Evolutionary conservation across 2,888 invertebrate genomes (phyloP), one percentile per base, ranked within the genome.

Genomic region (Drosophila anomelani): DNA sequence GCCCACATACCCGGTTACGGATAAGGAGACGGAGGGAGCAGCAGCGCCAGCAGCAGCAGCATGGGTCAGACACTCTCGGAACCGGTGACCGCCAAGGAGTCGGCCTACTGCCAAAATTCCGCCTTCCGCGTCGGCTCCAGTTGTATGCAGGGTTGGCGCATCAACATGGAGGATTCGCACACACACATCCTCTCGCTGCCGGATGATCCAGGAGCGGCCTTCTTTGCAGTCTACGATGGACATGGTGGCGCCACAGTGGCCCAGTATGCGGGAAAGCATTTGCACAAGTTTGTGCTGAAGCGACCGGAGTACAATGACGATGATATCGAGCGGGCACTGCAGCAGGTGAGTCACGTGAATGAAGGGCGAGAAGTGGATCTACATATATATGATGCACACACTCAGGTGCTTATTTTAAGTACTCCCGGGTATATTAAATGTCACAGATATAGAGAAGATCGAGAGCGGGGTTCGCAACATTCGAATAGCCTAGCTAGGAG

Each of bases 61-160:
- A 99, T 99, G 99, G 99, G 99, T 89, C 99, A 99, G 93, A 98
- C 98, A 88, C 94, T 99, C 77, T 98, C 98, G 73, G 99, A 99
- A 93, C 99, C 99, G 49, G 96, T 99, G 78, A 99, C 99, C 29
- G 95, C 95, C 78, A 97, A 97, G 93, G 96, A 96, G 90, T 96
- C 97, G 2, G 94, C 96, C 20, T 95, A 95, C 92, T 96, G 96
- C 88, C 95, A 96, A 91, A 96, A 97, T 92, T 93, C 94, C 17
- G 93, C 94, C 3, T 95, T 93, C 87, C 92, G 94, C 2, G 93
- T 99, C 9, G 99, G 98, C 17, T 97, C 98, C 3, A 98, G 98
- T 36, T 98, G 98, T 91, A 99, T 99, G 99, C 99, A 99, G 93
- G 99, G 99, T 92, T 99, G 99, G 99, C 94, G 99, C 75, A 96